Conservation (phyloP, 2,888 invertebrate genomes). For the Margaritifera margaritifera region DNA sequence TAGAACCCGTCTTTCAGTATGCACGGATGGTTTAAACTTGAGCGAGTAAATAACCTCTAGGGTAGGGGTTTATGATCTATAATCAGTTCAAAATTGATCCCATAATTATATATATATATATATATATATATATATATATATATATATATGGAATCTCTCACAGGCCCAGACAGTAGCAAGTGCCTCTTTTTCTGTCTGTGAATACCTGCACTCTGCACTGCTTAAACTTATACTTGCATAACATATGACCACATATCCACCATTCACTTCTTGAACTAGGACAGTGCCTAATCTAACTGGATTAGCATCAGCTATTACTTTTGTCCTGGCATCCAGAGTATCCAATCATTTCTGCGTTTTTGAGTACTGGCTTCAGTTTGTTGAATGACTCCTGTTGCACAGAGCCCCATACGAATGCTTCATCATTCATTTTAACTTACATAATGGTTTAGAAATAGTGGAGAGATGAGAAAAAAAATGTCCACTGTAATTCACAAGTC, state of each 20-base stretch:
- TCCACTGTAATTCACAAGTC: no score
- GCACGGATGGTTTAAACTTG: slow-evolving; percentile 29
- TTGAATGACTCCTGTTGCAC: background rate
- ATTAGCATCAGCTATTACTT: slow-evolving; percentile 11
- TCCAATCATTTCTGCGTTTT: background rate
- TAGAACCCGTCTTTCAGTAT: slow-evolving; percentile 22
- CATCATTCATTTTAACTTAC: slow-evolving; percentile 6
- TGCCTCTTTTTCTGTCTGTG: slow-evolving; percentile 34
- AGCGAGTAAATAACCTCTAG: slow-evolving; percentile 23
- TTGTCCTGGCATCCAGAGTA: slow-evolving; percentile 6
- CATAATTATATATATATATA: no score
- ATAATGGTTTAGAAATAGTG: no score
- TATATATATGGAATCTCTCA: slow-evolving; percentile 43
- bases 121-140: no score
- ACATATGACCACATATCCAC: no score
- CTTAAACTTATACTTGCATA: no score
- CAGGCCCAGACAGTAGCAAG: no score
- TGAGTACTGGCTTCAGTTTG: background rate
- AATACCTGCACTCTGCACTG: slow-evolving; percentile 19
- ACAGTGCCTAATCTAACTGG: slow-evolving; percentile 20
- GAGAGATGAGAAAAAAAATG: no score
- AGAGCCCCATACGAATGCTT: slow-evolving; percentile 1
- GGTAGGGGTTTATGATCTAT: no score
- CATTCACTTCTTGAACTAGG: slow-evolving; percentile 15
- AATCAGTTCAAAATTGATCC: no score